Evolutionary conservation across 23 tunicate genomes (phyloP).

Genomic region (Styela clava): DNA sequence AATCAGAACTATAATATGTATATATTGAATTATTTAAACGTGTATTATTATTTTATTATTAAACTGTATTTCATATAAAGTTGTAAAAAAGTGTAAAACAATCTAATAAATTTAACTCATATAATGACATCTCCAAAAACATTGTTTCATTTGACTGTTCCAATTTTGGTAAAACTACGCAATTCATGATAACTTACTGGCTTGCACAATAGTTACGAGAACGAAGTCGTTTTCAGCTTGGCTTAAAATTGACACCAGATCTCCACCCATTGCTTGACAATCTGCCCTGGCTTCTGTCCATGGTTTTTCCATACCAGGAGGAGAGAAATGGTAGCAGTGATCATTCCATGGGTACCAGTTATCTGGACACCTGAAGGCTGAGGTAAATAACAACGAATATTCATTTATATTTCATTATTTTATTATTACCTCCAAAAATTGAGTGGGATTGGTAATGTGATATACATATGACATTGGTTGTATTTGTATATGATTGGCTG

Average conservation of each 20-base stretch:
- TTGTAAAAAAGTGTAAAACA: no score
- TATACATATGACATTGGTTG: no score
- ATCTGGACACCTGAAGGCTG: conserved; percentile 69
- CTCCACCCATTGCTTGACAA: conserved; percentile 62
- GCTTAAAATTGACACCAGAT: conserved; percentile 55
- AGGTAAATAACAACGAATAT: neutral
- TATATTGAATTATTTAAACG: no score
- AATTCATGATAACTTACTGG: conserved; percentile 47
- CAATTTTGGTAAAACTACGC: no score
- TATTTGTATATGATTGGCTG: no score
- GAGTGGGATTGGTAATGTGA: no score
- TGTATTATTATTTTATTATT: no score
- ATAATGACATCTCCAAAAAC: no score
- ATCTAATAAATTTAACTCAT: no score
- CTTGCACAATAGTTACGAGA: conserved; percentile 27
- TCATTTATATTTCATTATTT: neutral
- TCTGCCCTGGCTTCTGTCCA: conserved; percentile 85
- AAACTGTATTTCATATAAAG: no score
- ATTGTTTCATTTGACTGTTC: no score
- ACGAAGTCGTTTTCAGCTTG: conserved; percentile 70
- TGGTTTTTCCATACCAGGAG: conserved; percentile 37
- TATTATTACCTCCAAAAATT: neutral
- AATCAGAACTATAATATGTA: no score
- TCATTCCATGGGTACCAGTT: conserved; percentile 83
- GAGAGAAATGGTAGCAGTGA: conserved; percentile 75